A percentile compares a stretch with the other conserved stretches of the same genome.
phyloP scores from a whole-genome alignment of 1,140 invertebrate genomes.

The Odontomachus brunneus region DNA sequence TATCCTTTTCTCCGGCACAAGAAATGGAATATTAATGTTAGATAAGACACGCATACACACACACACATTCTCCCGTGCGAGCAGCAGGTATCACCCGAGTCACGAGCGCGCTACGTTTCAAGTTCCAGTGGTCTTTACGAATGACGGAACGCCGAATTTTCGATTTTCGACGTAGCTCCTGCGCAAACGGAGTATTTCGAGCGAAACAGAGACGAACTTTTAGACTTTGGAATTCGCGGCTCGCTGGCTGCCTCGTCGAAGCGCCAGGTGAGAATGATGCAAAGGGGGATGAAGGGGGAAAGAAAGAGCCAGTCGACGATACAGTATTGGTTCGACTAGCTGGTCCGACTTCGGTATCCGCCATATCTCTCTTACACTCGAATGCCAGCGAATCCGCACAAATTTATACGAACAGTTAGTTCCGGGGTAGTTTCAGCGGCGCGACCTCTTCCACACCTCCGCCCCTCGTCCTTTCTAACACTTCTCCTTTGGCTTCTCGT shows the following conservation, averaged over 20 bases:
- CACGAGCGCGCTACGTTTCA: not conserved
- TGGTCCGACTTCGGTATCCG: slow-evolving; percentile 23
- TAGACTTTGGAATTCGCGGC: not conserved
- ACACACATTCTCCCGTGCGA: not conserved
- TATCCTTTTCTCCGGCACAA: too few species aligned
- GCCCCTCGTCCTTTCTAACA: slow-evolving; percentile 23
- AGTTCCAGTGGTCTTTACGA: not conserved
- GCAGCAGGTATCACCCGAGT: not conserved
- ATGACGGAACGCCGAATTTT: not conserved
- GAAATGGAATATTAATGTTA: slow-evolving; percentile 28
- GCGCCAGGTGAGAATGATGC: slow-evolving; percentile 1
- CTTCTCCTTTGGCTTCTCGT: slow-evolving; percentile 22
- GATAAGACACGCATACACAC: not conserved
- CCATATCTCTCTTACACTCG: slow-evolving; percentile 76
- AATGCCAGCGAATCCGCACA: slow-evolving; percentile 72
- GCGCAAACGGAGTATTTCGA: slow-evolving; percentile 11
- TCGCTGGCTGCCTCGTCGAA: not conserved
- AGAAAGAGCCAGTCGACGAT: not conserved
- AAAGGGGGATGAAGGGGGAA: not conserved
- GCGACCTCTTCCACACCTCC: slow-evolving; percentile 30
- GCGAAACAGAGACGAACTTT: not conserved
- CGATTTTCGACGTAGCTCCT: not conserved
- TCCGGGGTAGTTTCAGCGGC: slow-evolving; percentile 68
- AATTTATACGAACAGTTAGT: slow-evolving; percentile 78
- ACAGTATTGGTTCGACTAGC: slow-evolving; percentile 20